Conservation (phyloP, 2,888 invertebrate species). For the Automeris io region DNA sequence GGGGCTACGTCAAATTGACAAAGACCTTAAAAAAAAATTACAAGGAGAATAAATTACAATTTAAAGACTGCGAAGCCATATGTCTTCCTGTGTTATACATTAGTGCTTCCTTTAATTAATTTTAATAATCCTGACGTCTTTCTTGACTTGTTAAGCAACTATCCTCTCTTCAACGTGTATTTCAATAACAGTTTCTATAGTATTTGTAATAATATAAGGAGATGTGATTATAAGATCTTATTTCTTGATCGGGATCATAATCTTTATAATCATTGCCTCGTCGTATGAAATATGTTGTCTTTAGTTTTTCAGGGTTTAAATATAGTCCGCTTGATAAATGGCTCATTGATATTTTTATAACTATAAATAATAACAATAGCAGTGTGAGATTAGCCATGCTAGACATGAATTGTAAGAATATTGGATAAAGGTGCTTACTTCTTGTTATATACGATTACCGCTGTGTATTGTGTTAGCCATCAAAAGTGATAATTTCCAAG, state of each 20-base stretch:
- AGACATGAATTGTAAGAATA: slow-evolving; percentile 8
- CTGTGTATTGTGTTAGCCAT: slow-evolving; percentile 4
- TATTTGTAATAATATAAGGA: slow-evolving; percentile 12
- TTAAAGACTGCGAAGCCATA: no score
- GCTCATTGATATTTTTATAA: slow-evolving; percentile 25
- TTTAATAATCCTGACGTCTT: background rate
- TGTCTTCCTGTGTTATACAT: no score
- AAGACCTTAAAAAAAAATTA: no score
- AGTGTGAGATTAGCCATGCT: slow-evolving; percentile 40
- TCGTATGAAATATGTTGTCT: slow-evolving; percentile 32
- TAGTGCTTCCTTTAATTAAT: background rate
- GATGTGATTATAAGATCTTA: slow-evolving; percentile 11
- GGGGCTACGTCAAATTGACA: no score
- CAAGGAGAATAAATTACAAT: no score
- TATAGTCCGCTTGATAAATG: slow-evolving; percentile 35
- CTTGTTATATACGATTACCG: background rate
- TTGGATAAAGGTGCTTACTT: background rate
- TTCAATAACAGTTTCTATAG: slow-evolving; percentile 10
- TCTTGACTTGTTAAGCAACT: background rate
- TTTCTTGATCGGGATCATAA: slow-evolving; percentile 34
- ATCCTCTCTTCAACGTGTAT: slow-evolving; percentile 12
- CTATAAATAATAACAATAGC: slow-evolving; percentile 27
- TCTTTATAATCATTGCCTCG: slow-evolving; percentile 52
- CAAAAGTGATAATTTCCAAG: slow-evolving; percentile 24
- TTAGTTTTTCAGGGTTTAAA: slow-evolving; percentile 47